Evolutionary conservation across 2,888 invertebrate species (phyloP), one percentile per base, ranked within the genome.

Genomic region (Barypeithes pellucidus): DNA sequence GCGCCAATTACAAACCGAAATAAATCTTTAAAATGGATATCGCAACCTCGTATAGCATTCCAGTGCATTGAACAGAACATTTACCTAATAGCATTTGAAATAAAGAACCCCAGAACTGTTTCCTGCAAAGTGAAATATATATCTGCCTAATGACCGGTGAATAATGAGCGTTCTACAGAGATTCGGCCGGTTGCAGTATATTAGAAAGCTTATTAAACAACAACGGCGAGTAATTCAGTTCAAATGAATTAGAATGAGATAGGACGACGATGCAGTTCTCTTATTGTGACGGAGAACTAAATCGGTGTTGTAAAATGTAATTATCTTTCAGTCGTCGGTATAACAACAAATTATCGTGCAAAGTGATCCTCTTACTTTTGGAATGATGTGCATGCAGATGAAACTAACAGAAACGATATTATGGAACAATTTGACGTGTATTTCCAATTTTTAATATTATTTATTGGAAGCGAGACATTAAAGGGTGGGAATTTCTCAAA

Each of bases 101-200:
- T 57, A 57, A 57, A 33, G 54, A 57, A 29, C 33, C 33, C 33
- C 29, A 33, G 33, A 33, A 57, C 33, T 57, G 54, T 33, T 57
- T 57, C 54, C 54, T 57, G 54, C 33, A 57, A 33, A 57, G 54
- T 33, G 9, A 57, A 57, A 57, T 57, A 57, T 57, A 33, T 57
- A 33, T 57, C 54, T 57, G 54, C 54, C 36, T 57, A 57, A 57
- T 57, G 54, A 57, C 33, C 54, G 33, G 33, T 57, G 54, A 57
- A 57, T 57, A 57, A 57, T 57, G 54, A 33, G 33, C 50, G 22
- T 50, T 50, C 50, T 57, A 57, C 54, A 2, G 54, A 57, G 54
- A 33, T 57, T 57, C 33, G 54, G 54, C 54, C 16, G 16, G 33
- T 18, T 57, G 54, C 54, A 57, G 54, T 57, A 14, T 52, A 57